Base-by-base conservation (phyloP, 1,140 invertebrate species). In the Drosophila azteca region DNA sequence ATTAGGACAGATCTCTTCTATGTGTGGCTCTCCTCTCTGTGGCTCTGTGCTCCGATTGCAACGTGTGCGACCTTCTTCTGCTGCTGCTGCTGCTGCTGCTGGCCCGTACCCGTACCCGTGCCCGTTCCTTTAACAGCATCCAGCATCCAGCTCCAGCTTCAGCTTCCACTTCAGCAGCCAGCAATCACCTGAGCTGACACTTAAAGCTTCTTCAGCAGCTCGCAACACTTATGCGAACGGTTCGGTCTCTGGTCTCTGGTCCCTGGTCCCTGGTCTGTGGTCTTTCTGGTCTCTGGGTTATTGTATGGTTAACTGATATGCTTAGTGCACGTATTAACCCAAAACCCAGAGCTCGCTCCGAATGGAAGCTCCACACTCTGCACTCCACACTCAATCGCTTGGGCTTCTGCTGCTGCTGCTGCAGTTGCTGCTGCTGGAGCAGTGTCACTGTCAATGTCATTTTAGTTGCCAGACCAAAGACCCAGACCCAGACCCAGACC, bases 401-500 rank as follows among this genome's bases (percentile, higher is more conserved):
- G 39, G 64, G 72, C 73, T 76, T 77, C 73, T 75, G 51, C 46
- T 50, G 62, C 48, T 58, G 65, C 79, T 68, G 76, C 57, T 74
- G 71, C 69, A 68, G 71, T 72, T 76, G 68, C 73, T 76, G 51
- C 41, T 50, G 62, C 53, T 74, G 76, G 71, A 76, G 81, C 81
- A 88, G 71, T 87, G 83, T 87, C 83, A 87, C 83, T 87, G 83
- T 88, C 83, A 87, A 87, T 88, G 83, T 87, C 83, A 87, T 88
- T 87, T 74, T 87, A 82, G 64, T 74, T 77, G 68, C 59, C 13
- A 29, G 29, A 41, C 35, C 54, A 9, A 8, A 8, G 8, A 48
- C 55, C 24, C 49, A 66, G 41, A 58, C n/a, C 43, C 31, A 64
- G 64, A 13, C 58, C n/a, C 48, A 66, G 59, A 49, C 50, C 60